Conservation (phyloP, 2,888 invertebrate species). For the Crioceris asparagi region DNA sequence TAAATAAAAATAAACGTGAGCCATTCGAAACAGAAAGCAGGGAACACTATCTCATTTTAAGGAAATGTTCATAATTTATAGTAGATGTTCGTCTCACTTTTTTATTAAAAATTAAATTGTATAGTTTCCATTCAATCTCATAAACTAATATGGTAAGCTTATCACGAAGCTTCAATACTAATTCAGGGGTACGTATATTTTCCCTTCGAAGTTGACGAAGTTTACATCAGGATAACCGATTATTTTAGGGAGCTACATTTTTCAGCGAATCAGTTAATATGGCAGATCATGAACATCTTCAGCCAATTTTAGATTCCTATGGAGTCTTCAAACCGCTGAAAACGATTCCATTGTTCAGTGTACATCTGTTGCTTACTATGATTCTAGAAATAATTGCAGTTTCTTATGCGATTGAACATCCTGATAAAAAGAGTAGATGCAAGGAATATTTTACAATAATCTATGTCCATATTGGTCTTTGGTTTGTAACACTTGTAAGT, state of each 20-base stretch:
- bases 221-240: slow-evolving; percentile 31
- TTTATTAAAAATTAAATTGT: too few relatives aligned
- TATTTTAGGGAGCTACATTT: slow-evolving; percentile 36
- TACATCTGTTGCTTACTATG: slow-evolving; percentile 30
- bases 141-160: slow-evolving; percentile 33
- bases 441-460: slow-evolving; percentile 49
- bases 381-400: slow-evolving; percentile 33
- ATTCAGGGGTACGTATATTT: slow-evolving; percentile 26
- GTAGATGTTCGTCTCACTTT: too few relatives aligned
- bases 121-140: too few relatives aligned
- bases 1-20: too few relatives aligned
- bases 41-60: too few relatives aligned
- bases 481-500: slow-evolving; percentile 48
- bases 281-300: slow-evolving; percentile 33
- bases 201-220: background rate
- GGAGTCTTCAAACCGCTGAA: slow-evolving; percentile 34
- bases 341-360: slow-evolving; percentile 29
- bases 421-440: slow-evolving; percentile 39
- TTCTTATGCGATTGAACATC: slow-evolving; percentile 32
- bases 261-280: slow-evolving; percentile 36
- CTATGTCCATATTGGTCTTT: slow-evolving; percentile 46
- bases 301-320: slow-evolving; percentile 35
- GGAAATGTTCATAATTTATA: too few relatives aligned
- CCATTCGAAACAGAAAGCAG: too few relatives aligned
- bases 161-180: slow-evolving; percentile 29